phyloP scores from a whole-genome alignment of 2,888 invertebrate genomes.

The Morpho deidamia region DNA sequence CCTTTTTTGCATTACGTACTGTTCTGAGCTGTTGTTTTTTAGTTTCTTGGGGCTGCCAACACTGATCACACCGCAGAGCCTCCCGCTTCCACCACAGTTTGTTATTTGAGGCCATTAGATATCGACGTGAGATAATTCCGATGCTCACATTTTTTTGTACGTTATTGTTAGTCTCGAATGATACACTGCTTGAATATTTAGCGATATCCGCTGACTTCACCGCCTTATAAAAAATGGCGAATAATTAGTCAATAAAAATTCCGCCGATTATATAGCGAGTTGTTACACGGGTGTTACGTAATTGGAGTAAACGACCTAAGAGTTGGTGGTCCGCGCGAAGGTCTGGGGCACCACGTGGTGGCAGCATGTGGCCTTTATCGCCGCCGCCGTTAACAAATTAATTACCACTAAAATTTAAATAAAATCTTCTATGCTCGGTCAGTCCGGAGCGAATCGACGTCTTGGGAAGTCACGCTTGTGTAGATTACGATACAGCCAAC shows the following conservation, averaged over 20 bases:
- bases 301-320: constrained; percentile 75
- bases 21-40: no score
- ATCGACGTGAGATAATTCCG: constrained; percentile 64
- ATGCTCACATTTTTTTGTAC: constrained; percentile 55
- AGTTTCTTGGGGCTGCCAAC: no score
- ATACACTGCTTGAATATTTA: constrained; percentile 77
- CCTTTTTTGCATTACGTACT: no score
- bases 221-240: constrained; percentile 70
- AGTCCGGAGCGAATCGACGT: not conserved
- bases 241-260: constrained; percentile 79
- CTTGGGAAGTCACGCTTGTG: constrained; percentile 1
- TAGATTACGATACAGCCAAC: no score
- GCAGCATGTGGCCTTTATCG: constrained; percentile 32
- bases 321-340: constrained; percentile 59
- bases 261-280: constrained; percentile 70
- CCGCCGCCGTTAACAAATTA: constrained; percentile 21
- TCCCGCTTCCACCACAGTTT: constrained; percentile 13
- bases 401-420: constrained; percentile 21
- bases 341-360: constrained; percentile 57
- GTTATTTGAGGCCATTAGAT: constrained; percentile 38
- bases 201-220: constrained; percentile 77
- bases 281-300: constrained; percentile 75
- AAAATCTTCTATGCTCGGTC: constrained; percentile 3
- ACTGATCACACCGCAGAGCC: not conserved
- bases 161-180: constrained; percentile 74